phyloP scores from a whole-genome alignment of 2,797 vertebrate genomes.

The Enteromius paludinosus region DNA sequence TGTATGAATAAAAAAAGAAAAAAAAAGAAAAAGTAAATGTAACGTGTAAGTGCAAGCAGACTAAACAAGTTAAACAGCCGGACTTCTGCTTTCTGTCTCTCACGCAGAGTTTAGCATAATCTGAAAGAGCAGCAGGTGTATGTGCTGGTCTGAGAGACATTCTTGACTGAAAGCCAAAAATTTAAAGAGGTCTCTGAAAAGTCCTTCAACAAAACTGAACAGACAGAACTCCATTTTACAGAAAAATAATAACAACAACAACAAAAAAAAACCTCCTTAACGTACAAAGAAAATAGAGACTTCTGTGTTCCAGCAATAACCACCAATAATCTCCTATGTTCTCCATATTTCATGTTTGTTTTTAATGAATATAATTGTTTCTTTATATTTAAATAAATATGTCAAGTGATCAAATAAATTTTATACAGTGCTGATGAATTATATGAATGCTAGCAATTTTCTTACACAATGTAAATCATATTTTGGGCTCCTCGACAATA shows the following conservation, averaged over 20 bases:
- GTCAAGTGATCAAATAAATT: not conserved
- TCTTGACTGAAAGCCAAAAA: constrained; percentile 24
- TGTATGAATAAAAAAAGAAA: not conserved
- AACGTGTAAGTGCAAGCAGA: not conserved
- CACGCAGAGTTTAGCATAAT: not conserved
- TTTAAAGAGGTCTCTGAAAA: constrained; percentile 35
- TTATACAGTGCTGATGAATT: not conserved
- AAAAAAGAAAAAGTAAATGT: not conserved
- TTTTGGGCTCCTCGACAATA: not conserved
- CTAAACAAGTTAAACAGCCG: not conserved
- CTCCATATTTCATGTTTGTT: not conserved
- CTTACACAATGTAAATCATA: not conserved
- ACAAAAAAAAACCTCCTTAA: not conserved
- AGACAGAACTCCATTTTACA: not conserved
- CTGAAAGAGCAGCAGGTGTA: constrained; percentile 38
- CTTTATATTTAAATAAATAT: not conserved
- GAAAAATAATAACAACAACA: too few relatives aligned
- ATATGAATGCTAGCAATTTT: not conserved
- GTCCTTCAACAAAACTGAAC: constrained; percentile 22
- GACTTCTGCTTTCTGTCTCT: not conserved
- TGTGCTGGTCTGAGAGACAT: constrained; percentile 16
- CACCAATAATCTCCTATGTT: not conserved
- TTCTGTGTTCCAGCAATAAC: not conserved
- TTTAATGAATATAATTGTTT: not conserved
- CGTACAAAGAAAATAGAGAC: not conserved